Percentiles rank a stretch among this genome's conserved stretches.
phyloP scores from a whole-genome alignment of 1,140 invertebrate species.

The Lucilia cuprina region DNA sequence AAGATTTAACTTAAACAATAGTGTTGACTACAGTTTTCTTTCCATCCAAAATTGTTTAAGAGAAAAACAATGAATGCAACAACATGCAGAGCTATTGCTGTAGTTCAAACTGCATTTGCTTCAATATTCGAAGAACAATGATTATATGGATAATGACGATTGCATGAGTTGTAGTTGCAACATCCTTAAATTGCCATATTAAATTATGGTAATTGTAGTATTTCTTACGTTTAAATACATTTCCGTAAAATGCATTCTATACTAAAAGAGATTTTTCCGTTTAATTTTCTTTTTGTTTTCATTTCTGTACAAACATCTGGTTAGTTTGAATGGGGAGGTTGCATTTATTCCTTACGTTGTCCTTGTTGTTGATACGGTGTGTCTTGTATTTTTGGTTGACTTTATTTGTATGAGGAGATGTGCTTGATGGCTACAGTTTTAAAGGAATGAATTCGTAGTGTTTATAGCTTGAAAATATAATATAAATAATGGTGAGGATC shows the following conservation, averaged over 20 bases:
- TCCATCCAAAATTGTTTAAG: neutral
- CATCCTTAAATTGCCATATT: conserved; percentile 29
- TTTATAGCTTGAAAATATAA: no score
- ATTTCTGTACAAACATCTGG: neutral
- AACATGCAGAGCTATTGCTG: neutral
- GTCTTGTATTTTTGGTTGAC: no score
- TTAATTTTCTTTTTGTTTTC: neutral
- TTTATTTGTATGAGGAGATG: no score
- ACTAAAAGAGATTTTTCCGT: neutral
- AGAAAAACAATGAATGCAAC: neutral
- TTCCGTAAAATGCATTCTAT: neutral
- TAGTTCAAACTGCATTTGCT: neutral
- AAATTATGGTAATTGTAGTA: conserved; percentile 26
- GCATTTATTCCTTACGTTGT: neutral
- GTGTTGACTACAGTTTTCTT: neutral
- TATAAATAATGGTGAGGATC: no score
- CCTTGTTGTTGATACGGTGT: neutral
- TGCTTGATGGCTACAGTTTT: no score
- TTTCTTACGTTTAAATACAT: conserved; percentile 24
- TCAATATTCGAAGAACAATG: neutral
- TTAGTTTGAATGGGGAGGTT: neutral
- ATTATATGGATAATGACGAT: neutral
- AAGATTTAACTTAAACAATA: neutral
- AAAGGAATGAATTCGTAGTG: no score
- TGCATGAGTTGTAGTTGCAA: neutral